phyloP scores from a whole-genome alignment of 2,888 invertebrate species.

The Serrognathus titanus region DNA sequence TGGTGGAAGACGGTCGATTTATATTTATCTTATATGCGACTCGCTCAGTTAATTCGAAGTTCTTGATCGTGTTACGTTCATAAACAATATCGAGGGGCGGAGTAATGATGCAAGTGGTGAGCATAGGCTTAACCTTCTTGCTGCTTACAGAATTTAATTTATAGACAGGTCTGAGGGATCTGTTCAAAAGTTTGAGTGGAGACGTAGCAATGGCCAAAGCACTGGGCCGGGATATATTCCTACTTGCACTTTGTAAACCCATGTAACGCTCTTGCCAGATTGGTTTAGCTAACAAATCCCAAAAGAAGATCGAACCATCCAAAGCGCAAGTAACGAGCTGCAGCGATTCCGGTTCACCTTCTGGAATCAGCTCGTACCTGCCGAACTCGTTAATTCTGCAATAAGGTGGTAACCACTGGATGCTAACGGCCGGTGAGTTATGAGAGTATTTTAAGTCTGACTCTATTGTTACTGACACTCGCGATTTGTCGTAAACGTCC shows the following conservation, averaged over 20 bases:
- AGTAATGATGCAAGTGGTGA: not conserved
- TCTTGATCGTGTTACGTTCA: conserved; percentile 37
- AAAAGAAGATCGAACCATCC: conserved; percentile 68
- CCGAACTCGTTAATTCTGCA: conserved; percentile 60
- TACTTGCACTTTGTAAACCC: conserved; percentile 32
- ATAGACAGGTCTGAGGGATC: conserved; percentile 62
- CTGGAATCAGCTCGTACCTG: conserved; percentile 46
- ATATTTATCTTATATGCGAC: conserved; percentile 19
- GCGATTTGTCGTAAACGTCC: conserved; percentile 55
- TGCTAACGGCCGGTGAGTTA: conserved; percentile 59
- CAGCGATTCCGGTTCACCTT: conserved; percentile 48
- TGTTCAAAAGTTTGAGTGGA: conserved; percentile 57
- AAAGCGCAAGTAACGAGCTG: conserved; percentile 65
- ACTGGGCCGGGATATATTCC: conserved; percentile 55
- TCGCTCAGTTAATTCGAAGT: conserved; percentile 33
- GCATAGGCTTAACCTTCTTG: conserved; percentile 26
- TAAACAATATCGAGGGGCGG: too few species aligned
- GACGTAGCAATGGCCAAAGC: conserved; percentile 61
- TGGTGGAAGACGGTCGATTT: conserved; percentile 7
- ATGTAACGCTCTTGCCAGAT: conserved; percentile 9
- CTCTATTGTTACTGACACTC: conserved; percentile 58
- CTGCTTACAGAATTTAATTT: conserved; percentile 51
- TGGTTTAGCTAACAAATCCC: conserved; percentile 61
- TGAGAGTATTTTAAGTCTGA: conserved; percentile 64
- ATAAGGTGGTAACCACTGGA: conserved; percentile 67